These are phyloP conservation scores for Dufourea novaeangliae DNA, from an alignment of 1,140 invertebrate species.

Conservation along the genomic window DNA sequence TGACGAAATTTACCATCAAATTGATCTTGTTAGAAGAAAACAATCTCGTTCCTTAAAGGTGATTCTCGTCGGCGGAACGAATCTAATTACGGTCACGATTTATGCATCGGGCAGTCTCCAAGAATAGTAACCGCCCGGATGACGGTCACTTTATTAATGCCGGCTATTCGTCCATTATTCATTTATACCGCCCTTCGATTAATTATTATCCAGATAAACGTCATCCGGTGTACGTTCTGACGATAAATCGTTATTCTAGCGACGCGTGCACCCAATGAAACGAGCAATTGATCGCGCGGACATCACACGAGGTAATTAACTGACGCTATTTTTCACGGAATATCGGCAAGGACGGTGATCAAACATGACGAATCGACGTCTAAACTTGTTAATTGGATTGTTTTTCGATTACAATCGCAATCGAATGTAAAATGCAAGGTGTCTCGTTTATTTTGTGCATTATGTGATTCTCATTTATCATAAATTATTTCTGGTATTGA, in stretches of 20 bases:
- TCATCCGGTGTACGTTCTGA: conserved; percentile 32
- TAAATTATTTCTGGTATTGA: no score
- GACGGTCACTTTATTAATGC: conserved; percentile 58
- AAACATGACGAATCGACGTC: neutral
- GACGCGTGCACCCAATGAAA: conserved; percentile 37
- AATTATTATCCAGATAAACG: conserved; percentile 71
- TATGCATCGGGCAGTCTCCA: neutral
- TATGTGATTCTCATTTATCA: no score
- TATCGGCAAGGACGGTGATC: neutral
- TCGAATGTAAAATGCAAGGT: no score
- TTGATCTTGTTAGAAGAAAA: no score
- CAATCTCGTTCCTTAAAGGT: neutral
- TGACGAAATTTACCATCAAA: no score
- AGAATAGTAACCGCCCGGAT: conserved; percentile 21
- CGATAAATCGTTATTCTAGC: conserved; percentile 55
- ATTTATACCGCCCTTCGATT: conserved; percentile 59
- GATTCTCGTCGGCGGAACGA: neutral
- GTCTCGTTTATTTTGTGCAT: no score
- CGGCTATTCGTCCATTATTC: conserved; percentile 50
- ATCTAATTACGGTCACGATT: conserved; percentile 5
- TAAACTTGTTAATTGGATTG: neutral
- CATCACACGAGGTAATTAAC: conserved; percentile 15
- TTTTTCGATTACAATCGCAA: neutral
- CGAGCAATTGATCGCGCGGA: conserved; percentile 45
- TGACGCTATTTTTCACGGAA: neutral